These are phyloP conservation scores for Dynastes maya DNA, from an alignment of 2,888 invertebrate species.

Conservation along the genomic window DNA sequence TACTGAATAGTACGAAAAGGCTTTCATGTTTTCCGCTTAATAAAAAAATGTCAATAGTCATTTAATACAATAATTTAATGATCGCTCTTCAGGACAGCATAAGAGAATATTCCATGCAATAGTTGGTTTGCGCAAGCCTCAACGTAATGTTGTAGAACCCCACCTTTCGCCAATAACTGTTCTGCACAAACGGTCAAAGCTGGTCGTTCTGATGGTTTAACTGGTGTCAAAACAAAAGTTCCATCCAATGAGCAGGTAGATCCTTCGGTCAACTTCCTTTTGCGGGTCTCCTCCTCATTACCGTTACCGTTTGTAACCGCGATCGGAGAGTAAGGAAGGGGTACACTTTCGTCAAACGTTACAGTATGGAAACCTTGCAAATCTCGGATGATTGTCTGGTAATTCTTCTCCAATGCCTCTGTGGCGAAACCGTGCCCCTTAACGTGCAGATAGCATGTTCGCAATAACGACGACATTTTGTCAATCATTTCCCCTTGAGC, in stretches of 20 bases:
- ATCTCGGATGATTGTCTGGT: conserved; percentile 75
- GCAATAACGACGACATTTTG: conserved; percentile 71
- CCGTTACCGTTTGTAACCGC: conserved; percentile 50
- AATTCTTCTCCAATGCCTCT: conserved; percentile 74
- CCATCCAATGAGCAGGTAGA: conserved; percentile 56
- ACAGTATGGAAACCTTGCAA: conserved; percentile 76
- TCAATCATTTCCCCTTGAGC: conserved; percentile 60
- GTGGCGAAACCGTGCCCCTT: conserved; percentile 76
- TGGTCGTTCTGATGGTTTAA: conserved; percentile 53
- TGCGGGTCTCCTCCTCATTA: conserved; percentile 53
- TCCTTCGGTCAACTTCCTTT: conserved; percentile 52
- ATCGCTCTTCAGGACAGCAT: conserved; percentile 46
- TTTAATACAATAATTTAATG: conserved; percentile 42
- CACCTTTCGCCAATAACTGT: conserved; percentile 65
- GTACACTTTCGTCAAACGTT: conserved; percentile 74
- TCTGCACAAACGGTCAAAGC: conserved; percentile 56
- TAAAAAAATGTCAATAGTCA: conserved; percentile 18
- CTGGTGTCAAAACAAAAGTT: conserved; percentile 56
- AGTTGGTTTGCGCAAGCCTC: conserved; percentile 61
- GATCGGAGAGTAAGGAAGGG: conserved; percentile 59
- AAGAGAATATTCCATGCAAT: conserved; percentile 52
- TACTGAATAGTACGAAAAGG: too few relatives aligned
- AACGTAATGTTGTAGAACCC: conserved; percentile 62
- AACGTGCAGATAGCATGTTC: conserved; percentile 75
- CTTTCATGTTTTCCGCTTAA: conserved; percentile 24